Evolutionary conservation across 2,113 vertebrate species (phyloP).

Genomic region (Zapornia atra): DNA sequence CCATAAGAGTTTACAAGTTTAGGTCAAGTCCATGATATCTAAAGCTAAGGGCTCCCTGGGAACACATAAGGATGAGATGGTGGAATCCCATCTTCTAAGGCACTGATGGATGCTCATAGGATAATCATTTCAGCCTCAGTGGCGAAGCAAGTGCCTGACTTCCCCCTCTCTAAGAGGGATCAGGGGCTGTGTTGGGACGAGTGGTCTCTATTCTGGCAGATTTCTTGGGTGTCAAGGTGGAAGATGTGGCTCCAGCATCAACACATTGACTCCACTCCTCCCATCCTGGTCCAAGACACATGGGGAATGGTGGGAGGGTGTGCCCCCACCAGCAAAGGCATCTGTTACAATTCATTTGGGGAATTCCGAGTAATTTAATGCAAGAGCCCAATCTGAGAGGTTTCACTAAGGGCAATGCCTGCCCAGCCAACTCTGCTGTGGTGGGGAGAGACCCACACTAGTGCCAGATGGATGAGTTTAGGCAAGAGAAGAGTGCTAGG

Average conservation of each 20-base stretch:
- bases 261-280: background rate
- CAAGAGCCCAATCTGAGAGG: background rate
- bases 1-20: background rate
- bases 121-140: background rate
- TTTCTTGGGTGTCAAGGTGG: background rate
- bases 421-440: background rate
- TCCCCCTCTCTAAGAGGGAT: too few relatives aligned
- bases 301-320: background rate
- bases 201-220: background rate
- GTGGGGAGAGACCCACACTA: background rate
- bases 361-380: background rate
- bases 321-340: background rate
- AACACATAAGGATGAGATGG: background rate
- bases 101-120: background rate
- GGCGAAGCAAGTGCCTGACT: background rate
- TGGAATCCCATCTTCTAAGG: background rate
- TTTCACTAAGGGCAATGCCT: background rate
- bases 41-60: background rate
- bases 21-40: background rate
- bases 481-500: background rate
- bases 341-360: background rate
- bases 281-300: background rate
- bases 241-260: background rate
- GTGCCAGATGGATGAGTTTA: background rate
- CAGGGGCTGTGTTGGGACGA: rapidly evolving